Evolutionary conservation across 1,140 invertebrate genomes (phyloP), one percentile per base, ranked within the genome.

Genomic region (Cataglyphis hispanica): DNA sequence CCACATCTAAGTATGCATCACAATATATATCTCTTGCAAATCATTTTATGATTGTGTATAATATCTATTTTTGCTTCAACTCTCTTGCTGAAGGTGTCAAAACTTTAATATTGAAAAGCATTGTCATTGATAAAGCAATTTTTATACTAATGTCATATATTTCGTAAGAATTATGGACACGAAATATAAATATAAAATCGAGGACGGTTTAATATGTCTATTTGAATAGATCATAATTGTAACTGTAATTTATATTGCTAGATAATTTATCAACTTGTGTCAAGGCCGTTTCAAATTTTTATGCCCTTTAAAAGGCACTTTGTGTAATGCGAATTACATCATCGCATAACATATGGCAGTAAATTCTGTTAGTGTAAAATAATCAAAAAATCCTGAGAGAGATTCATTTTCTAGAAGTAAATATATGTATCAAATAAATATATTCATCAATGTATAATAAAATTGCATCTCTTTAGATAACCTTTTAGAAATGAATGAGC

Each of bases 251-350:
- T 43, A 70, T 56, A 70, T 56, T 81, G 16, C 34, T 56, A 50
- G 19, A 1, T 70, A 70, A 81, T 56, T 80, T 19, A 3, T 72
- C 43, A 60, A 34, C 60, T 43, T 56, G 46, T 19, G 46, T 27
- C 37, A 72, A 83, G 67, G 78, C 56, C 46, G 13, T 53, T 5
- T 70, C 27, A 60, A 27, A 43, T 74, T 74, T 1, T 19, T 70
- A 83, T 86, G 87, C 63, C 72, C 34, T 66, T 86, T 46, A 37
- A 50, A 87, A 90, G 89, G 89, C 89, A 90, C 0, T 83, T 84
- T 56, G 40, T 10, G 1, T 19, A 66, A 72, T 37, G 34, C 37
- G 19, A 56, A 72, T 72, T 83, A 72, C 19, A 74, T 61, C 19
- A 22, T 43, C 11, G 19, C 11, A 13, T 69, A 58, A 56, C 8